A percentile compares a stretch with the other conserved stretches of the same genome.
Conservation (phyloP, 2,113 vertebrate species). For the Hemibagrus wyckioides region DNA sequence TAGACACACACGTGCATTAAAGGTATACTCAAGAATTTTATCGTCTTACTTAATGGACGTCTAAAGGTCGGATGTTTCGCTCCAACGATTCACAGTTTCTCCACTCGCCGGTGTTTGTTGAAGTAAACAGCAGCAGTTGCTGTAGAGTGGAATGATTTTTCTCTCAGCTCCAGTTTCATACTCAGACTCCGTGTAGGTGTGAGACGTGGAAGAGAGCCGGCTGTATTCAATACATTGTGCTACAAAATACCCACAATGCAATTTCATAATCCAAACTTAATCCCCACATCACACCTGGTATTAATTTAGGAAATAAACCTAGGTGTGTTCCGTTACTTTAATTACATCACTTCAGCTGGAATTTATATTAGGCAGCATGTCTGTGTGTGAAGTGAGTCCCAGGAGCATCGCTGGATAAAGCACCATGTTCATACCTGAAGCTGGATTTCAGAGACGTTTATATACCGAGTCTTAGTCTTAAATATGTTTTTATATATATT, state of each 20-base stretch:
- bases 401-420: conserved; percentile 40
- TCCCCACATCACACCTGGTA: conserved; percentile 55
- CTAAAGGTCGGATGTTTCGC: background rate
- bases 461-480: no score
- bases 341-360: conserved; percentile 49
- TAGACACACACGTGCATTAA: background rate
- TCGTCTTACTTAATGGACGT: background rate
- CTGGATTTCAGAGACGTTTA: background rate
- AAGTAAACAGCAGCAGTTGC: background rate
- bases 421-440: conserved; percentile 34
- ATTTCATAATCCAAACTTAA: conserved; percentile 20
- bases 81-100: background rate
- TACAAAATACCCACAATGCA: background rate
- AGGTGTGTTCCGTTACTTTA: conserved; percentile 56
- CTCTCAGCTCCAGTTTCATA: background rate
- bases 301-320: conserved; percentile 62
- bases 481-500: no score
- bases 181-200: background rate
- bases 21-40: background rate
- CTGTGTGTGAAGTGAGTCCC: background rate
- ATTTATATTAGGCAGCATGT: background rate
- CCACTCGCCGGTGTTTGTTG: background rate
- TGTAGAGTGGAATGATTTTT: background rate
- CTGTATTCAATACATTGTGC: background rate
- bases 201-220: background rate